Conservation (phyloP, 2,797 vertebrate species). For the Rachycentron canadum region DNA sequence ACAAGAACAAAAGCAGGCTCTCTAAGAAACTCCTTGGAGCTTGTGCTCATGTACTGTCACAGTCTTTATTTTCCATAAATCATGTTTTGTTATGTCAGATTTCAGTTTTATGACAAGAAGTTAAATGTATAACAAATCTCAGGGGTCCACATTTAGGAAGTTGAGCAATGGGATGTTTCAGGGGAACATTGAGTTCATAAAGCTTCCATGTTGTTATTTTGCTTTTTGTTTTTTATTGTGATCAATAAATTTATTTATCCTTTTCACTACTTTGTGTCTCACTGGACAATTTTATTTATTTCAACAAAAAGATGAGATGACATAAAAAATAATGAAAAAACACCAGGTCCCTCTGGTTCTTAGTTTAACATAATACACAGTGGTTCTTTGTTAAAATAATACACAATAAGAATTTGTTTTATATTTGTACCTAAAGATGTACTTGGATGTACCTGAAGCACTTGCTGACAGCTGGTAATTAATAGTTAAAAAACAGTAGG, state of each 20-base stretch:
- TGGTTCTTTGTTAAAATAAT: too few relatives aligned
- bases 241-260: conserved; percentile 50
- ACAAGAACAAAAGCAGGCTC: background rate
- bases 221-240: conserved; percentile 1
- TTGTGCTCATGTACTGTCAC: background rate
- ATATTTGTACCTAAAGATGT: background rate
- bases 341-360: background rate
- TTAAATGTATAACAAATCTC: background rate
- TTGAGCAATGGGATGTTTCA: conserved; percentile 70
- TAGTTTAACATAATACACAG: background rate
- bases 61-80: background rate
- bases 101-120: background rate
- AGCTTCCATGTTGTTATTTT: conserved; percentile 42
- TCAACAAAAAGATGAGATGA: background rate
- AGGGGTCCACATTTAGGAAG: conserved; percentile 26
- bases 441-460: too few relatives aligned
- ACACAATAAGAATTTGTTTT: too few relatives aligned
- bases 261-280: conserved; percentile 33
- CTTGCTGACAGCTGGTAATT: too few relatives aligned
- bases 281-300: background rate
- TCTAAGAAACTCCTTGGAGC: background rate
- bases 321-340: conserved; percentile 48
- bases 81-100: background rate
- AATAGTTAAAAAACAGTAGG: too few relatives aligned
- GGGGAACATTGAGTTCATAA: conserved; percentile 66